Conservation (phyloP, 1,140 invertebrate genomes). For the Mactra quadrangularis region DNA sequence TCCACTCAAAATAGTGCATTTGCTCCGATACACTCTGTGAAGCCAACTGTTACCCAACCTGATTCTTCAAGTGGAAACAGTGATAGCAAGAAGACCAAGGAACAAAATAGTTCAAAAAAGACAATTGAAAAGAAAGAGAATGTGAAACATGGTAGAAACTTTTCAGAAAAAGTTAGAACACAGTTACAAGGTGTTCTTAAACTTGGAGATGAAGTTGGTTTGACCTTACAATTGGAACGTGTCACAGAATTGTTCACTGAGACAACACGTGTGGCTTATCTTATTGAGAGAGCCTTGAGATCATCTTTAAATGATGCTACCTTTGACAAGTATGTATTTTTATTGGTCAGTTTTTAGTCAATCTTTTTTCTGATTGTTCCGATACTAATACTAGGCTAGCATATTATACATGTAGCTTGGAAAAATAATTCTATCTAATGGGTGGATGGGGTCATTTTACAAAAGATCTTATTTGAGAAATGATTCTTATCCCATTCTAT, state of each 20-base stretch:
- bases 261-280: conserved; percentile 57
- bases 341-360: no score
- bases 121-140: no score
- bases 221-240: conserved; percentile 10
- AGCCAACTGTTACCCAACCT: neutral
- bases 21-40: conserved; percentile 24
- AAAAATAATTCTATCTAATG: no score
- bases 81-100: no score
- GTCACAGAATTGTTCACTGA: conserved; percentile 57
- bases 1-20: conserved; percentile 56
- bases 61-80: no score
- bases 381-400: no score
- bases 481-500: no score
- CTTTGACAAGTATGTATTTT: conserved; percentile 63
- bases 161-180: neutral
- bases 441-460: no score
- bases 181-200: neutral
- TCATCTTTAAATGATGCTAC: conserved; percentile 65
- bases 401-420: no score
- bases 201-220: neutral
- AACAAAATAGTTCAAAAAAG: no score
- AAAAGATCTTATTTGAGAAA: no score
- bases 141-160: neutral
- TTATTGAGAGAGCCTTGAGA: conserved; percentile 63
- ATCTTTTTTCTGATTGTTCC: no score